Evolutionary conservation across 2,888 invertebrate species (phyloP), one percentile per base, ranked within the genome.

Genomic region (Sminthurinus aureus): DNA sequence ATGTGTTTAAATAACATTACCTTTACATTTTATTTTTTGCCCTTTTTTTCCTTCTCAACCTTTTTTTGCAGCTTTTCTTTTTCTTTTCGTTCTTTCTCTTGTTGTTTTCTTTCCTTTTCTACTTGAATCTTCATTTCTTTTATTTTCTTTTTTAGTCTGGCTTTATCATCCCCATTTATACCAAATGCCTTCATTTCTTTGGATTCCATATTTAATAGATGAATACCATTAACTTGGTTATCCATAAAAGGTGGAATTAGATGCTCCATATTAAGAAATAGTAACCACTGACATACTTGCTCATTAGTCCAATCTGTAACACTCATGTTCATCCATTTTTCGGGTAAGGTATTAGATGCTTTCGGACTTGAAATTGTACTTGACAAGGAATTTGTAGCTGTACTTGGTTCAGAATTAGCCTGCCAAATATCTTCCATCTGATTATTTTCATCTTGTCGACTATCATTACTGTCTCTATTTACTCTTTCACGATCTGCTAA

Each of bases 121-220:
- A 93, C 94, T 89, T 94, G 94, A 84, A 93, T 91, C 89, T 95
- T 94, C 75, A 96, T 92, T 89, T 96, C 96, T 91, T 96, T 96
- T 87, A 96, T 93, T 90, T 95, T 95, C 69, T 96, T 93, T 91
- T 96, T 96, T 90, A 96, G 92, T 87, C 95, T 93, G 86, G 94
- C 93, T 90, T 96, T 96, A 90, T 96, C 96, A 85, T 96, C 95
- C 66, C 94, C 93, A 81, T 93, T 92, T 77, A 96, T 93, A 75
- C 96, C 96, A 75, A 96, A 92, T 87, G 94, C 93, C 92, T 98
- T 99, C 87, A 99, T 94, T 91, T 97, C 97, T 84, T 96, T 94
- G 0, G 97, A 96, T 90, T 98, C 97, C 82, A 99, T 92, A 86
- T 95, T 94, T 75, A 99, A 92, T 83, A 99, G 92, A 81, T 96